Percentiles rank a stretch among this genome's conserved stretches.
These are phyloP conservation scores for Tortricodes alternella DNA, from an alignment of 2,888 invertebrate species.

Conservation along the genomic window DNA sequence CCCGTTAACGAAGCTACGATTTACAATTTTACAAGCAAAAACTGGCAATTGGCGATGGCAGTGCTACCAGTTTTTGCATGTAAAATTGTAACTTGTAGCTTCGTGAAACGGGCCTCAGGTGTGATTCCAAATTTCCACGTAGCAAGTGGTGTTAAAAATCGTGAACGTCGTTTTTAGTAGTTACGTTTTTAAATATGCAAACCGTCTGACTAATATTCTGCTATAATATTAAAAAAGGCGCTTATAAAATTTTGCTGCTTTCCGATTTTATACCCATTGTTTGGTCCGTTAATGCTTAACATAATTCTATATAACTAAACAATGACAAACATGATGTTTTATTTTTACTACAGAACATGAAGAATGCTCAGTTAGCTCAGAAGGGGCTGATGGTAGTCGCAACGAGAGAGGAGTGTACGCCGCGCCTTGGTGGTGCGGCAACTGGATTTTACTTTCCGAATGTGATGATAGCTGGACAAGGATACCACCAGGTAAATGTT, in stretches of 20 bases:
- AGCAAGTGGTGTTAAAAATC: too few species aligned
- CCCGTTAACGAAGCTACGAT: too few species aligned
- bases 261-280: too few species aligned
- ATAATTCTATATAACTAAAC: too few species aligned
- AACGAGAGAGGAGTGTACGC: conserved; percentile 90
- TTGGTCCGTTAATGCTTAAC: too few species aligned
- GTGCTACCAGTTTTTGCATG: too few species aligned
- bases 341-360: conserved; percentile 71
- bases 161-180: too few species aligned
- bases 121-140: too few species aligned
- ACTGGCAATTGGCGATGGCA: too few species aligned
- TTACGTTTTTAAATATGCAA: background rate
- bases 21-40: too few species aligned
- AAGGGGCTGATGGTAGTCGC: conserved; percentile 66
- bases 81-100: too few species aligned
- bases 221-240: background rate
- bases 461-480: conserved; percentile 74
- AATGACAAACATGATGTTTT: background rate
- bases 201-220: background rate
- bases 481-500: conserved; percentile 73
- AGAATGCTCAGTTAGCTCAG: conserved; percentile 80
- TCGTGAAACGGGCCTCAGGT: too few species aligned
- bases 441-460: conserved; percentile 86
- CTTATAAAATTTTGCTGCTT: background rate
- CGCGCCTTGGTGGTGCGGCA: conserved; percentile 89